These are phyloP conservation scores for Melieria picta DNA, from an alignment of 2,888 invertebrate genomes.

Conservation along the genomic window DNA sequence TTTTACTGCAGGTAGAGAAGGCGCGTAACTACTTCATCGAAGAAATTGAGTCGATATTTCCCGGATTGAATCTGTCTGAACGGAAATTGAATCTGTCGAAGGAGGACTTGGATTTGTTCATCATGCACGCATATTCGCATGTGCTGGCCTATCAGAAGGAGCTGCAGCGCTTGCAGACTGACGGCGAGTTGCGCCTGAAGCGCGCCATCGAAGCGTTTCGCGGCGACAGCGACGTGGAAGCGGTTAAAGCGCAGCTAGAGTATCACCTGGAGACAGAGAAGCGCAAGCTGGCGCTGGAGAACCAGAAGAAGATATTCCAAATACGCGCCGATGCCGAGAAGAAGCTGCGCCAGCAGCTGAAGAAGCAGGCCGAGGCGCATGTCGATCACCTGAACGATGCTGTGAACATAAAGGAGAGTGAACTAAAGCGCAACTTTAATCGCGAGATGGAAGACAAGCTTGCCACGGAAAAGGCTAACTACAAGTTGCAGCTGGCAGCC, in stretches of 20 bases:
- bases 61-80: slow-evolving; percentile 75
- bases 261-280: slow-evolving; percentile 77
- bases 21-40: slow-evolving; percentile 73
- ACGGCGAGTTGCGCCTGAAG: slow-evolving; percentile 72
- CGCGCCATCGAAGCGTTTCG: slow-evolving; percentile 73
- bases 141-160: slow-evolving; percentile 82
- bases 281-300: slow-evolving; percentile 74
- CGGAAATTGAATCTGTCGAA: slow-evolving; percentile 72
- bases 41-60: slow-evolving; percentile 77
- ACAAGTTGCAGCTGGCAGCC: slow-evolving; percentile 77
- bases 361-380: slow-evolving; percentile 87
- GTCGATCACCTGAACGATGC: slow-evolving; percentile 82
- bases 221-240: slow-evolving; percentile 69
- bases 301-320: slow-evolving; percentile 74
- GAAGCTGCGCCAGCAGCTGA: slow-evolving; percentile 80
- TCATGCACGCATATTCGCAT: slow-evolving; percentile 81
- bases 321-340: slow-evolving; percentile 76
- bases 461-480: slow-evolving; percentile 74
- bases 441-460: slow-evolving; percentile 75
- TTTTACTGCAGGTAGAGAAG: slow-evolving; percentile 61
- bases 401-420: slow-evolving; percentile 69
- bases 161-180: slow-evolving; percentile 75
- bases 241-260: slow-evolving; percentile 71
- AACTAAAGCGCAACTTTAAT: slow-evolving; percentile 68
- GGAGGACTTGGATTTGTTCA: slow-evolving; percentile 78